Evolutionary conservation across 2,888 invertebrate species (phyloP).

Genomic region (Aphrophora alni): DNA sequence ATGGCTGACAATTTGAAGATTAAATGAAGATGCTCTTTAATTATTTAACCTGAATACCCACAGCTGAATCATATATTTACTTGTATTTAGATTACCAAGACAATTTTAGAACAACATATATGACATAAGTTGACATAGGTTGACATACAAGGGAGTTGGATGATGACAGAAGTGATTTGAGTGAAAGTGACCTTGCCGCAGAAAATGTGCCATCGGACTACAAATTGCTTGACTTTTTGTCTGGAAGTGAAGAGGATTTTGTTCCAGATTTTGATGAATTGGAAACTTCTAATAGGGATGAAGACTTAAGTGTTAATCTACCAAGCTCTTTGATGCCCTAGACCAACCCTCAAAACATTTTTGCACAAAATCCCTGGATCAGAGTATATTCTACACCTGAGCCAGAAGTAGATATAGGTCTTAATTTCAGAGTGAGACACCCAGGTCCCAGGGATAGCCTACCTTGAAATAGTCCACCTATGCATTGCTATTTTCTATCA

Average conservation of each 20-base stretch:
- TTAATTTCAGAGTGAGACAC: background rate
- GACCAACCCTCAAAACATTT: background rate
- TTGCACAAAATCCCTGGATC: background rate
- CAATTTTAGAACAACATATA: too few species aligned
- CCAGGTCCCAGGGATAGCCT: background rate
- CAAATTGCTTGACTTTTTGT: background rate
- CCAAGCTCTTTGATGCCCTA: too few species aligned
- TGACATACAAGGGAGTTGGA: too few species aligned
- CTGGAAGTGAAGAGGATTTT: too few species aligned
- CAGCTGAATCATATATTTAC: too few species aligned
- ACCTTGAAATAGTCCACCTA: conserved; percentile 11
- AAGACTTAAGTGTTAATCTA: background rate
- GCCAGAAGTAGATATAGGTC: background rate
- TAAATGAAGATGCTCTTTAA: too few species aligned
- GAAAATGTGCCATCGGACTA: background rate
- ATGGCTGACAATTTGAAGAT: too few species aligned
- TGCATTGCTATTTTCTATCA: conserved; percentile 1
- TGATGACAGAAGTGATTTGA: too few species aligned
- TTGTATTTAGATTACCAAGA: too few species aligned
- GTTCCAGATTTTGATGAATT: too few species aligned
- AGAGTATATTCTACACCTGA: conserved; percentile 11
- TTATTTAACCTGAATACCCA: too few species aligned
- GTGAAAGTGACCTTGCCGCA: background rate
- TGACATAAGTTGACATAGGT: too few species aligned
- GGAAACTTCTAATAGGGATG: background rate